Base-by-base conservation (phyloP, 2,113 vertebrate genomes). In the Pogonocichla stellata region DNA sequence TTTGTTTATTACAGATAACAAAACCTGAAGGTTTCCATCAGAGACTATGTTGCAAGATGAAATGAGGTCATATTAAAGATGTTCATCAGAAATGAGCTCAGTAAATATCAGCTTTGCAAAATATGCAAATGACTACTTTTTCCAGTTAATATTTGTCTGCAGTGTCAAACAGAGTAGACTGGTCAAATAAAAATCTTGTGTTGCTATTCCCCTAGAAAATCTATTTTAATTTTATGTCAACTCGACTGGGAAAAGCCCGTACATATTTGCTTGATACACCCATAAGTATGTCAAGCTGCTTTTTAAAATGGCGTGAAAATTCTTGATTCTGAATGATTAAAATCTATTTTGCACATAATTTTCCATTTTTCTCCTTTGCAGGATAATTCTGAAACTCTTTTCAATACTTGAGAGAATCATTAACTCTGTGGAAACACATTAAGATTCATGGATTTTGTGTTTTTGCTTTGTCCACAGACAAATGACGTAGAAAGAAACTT, bases 1-100 rank as follows among this genome's bases (percentile, higher is more conserved):
- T 96, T 86, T 82, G 56, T 80, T 96, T 66, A 54, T 96, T 77
- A 19, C 22, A 87, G 87, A 84, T 38, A 75, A 53, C 48, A 80
- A 70, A 96, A 95, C 90, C 42, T 62, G 48, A 95, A 87, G 24
- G 4, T 78, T 91, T 78, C 19, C 15, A n/a, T 87, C 34, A 61
- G 12, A 34, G 23, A 62, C 16, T 26, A 56, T 48, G 78, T 88
- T 90, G 58, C 33, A 95, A 93, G 40, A 71, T 75, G 38, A 96
- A 72, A 95, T 42, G 31, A 53, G 29, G 88, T 67, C 64, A 82
- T 87, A 93, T 86, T 67, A 53, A 90, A 86, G 25, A 12, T 93
- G 89, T 81, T 95, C 14, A 86, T 54, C 31, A 69, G 33, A 96
- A 73, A 58, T 47, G 9, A 77, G 28, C 36, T 82, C 45, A 97